Evolutionary conservation across 2,888 invertebrate genomes (phyloP).

Genomic region (Andrena flavipes): DNA sequence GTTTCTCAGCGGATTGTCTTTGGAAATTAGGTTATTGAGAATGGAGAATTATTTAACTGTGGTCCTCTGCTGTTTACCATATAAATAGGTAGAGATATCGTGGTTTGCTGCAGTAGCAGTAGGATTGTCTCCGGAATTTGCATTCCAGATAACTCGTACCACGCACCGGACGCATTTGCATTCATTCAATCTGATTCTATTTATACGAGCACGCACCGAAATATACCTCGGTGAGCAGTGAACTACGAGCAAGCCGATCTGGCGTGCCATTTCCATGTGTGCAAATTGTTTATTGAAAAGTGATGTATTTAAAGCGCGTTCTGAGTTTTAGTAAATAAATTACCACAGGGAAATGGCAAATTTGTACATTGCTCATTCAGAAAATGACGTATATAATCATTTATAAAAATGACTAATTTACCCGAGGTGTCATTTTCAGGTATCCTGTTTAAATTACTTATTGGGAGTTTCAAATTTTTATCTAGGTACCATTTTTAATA

Average conservation of each 20-base stretch:
- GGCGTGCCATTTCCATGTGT: neutral
- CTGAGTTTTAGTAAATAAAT: neutral
- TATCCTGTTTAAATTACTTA: too few relatives aligned
- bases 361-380: neutral
- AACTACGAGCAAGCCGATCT: neutral
- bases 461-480: too few relatives aligned
- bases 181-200: conserved; percentile 1
- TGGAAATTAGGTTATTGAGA: neutral
- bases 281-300: neutral
- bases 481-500: too few relatives aligned
- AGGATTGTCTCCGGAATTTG: neutral
- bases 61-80: neutral
- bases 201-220: neutral
- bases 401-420: too few relatives aligned
- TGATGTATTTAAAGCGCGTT: neutral
- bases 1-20: neutral
- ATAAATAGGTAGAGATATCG: neutral
- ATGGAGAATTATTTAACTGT: neutral
- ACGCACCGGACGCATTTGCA: neutral
- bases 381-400: neutral
- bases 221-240: conserved; percentile 1
- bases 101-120: neutral
- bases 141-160: neutral
- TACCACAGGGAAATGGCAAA: neutral
- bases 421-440: too few relatives aligned